Evolutionary conservation across 2,113 vertebrate genomes (phyloP).

Genomic region (Malurus melanocephalus): DNA sequence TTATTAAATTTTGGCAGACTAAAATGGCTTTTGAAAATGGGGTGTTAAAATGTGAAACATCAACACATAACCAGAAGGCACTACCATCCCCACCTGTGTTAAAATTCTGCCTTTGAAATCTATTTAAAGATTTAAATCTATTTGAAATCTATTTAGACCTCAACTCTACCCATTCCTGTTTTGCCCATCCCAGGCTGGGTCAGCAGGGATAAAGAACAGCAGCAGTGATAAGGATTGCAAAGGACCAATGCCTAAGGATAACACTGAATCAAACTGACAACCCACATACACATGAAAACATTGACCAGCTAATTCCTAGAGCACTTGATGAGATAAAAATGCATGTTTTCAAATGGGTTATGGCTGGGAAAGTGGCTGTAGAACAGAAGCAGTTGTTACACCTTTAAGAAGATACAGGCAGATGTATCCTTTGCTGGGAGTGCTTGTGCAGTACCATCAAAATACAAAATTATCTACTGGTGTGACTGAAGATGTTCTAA

Average conservation of each 20-base stretch:
- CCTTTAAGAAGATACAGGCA: not conserved
- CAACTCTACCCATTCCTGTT: not conserved
- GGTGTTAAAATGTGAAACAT: not conserved
- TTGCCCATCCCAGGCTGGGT: not conserved
- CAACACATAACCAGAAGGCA: not conserved
- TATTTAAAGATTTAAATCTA: not conserved
- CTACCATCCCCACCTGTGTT: not conserved
- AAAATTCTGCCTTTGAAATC: not conserved
- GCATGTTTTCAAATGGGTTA: not conserved
- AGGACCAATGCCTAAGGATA: not conserved
- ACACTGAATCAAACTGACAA: not conserved
- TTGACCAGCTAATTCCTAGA: not conserved
- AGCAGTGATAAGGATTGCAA: not conserved
- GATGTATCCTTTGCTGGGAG: not conserved
- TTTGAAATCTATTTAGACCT: not conserved
- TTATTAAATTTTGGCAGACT: not conserved
- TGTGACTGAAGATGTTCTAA: not conserved
- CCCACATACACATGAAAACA: not conserved
- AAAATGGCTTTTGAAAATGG: not conserved
- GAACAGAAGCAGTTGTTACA: not conserved
- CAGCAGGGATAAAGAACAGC: not conserved
- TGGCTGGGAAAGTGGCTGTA: not conserved
- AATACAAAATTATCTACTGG: not conserved
- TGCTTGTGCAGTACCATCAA: not conserved
- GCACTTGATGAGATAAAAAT: not conserved